Evolutionary conservation across 2,888 invertebrate species (phyloP).

Genomic region (Agapetus fuscipes): DNA sequence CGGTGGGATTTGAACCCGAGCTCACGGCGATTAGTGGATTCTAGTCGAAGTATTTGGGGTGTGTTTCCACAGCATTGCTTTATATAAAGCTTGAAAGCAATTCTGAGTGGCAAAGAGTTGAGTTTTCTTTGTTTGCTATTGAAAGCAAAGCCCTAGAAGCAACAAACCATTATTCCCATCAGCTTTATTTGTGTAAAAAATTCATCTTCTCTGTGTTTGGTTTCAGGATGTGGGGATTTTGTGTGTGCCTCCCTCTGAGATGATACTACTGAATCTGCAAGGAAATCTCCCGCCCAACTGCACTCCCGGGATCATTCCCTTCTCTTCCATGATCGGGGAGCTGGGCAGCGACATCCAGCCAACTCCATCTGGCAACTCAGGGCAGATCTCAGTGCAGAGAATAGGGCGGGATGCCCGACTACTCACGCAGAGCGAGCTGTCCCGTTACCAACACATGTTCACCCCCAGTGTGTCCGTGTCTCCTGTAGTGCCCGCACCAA

Average conservation of each 20-base stretch:
- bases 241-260: conserved; percentile 38
- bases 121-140: no score
- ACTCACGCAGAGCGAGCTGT: conserved; percentile 41
- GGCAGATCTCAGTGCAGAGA: conserved; percentile 48
- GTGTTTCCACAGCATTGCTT: no score
- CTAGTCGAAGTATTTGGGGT: no score
- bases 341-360: conserved; percentile 20
- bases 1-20: no score
- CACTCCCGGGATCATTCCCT: conserved; percentile 27
- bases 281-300: conserved; percentile 23
- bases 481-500: not conserved
- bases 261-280: conserved; percentile 34
- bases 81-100: no score
- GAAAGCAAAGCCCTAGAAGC: not conserved
- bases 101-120: no score
- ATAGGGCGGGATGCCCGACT: conserved; percentile 48
- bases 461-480: conserved; percentile 20
- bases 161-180: no score
- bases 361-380: conserved; percentile 24
- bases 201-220: no score
- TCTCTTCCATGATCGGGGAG: conserved; percentile 25
- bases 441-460: conserved; percentile 31
- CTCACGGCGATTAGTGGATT: no score
- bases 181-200: no score
- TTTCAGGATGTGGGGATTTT: conserved; percentile 39